Conservation (phyloP, 2,113 vertebrate species). For the Mohoua ochrocephala region DNA sequence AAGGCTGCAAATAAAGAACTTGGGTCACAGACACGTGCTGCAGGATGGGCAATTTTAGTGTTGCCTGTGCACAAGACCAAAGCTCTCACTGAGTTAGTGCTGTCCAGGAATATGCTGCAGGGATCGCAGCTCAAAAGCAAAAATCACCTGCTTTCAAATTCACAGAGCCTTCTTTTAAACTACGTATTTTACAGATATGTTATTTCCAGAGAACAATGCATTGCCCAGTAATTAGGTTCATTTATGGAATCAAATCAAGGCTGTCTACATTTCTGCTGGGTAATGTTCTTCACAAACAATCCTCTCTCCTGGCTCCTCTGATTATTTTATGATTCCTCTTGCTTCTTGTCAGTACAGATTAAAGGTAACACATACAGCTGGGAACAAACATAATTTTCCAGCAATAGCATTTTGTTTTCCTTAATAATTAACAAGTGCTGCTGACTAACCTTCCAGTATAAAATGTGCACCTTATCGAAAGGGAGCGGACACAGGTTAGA, state of each 20-base stretch:
- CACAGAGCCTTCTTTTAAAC: not conserved
- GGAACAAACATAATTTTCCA: constrained; percentile 75
- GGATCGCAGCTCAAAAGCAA: not conserved
- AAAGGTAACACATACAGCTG: constrained; percentile 72
- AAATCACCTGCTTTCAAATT: not conserved
- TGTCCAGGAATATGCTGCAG: not conserved
- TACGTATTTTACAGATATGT: not conserved
- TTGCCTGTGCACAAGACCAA: not conserved
- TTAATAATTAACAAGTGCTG: constrained; percentile 77
- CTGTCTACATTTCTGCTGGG: constrained; percentile 62
- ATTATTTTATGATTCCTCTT: constrained; percentile 69
- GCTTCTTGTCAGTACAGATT: constrained; percentile 71
- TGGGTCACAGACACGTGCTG: not conserved
- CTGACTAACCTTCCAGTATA: constrained; percentile 65
- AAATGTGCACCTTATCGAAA: constrained; percentile 63
- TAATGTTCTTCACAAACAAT: constrained; percentile 61
- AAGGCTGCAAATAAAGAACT: not conserved
- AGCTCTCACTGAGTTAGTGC: not conserved
- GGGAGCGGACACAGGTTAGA: constrained; percentile 54
- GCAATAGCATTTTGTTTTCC: constrained; percentile 75
- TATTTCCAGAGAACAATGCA: constrained; percentile 9
- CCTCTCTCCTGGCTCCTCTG: constrained; percentile 45
- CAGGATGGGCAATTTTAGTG: not conserved
- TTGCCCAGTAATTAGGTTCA: constrained; percentile 54
- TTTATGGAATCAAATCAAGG: constrained; percentile 58